Percentiles rank a stretch among this genome's conserved stretches.
Conservation (phyloP, 1,140 invertebrate species). For the Eueides isabella region DNA sequence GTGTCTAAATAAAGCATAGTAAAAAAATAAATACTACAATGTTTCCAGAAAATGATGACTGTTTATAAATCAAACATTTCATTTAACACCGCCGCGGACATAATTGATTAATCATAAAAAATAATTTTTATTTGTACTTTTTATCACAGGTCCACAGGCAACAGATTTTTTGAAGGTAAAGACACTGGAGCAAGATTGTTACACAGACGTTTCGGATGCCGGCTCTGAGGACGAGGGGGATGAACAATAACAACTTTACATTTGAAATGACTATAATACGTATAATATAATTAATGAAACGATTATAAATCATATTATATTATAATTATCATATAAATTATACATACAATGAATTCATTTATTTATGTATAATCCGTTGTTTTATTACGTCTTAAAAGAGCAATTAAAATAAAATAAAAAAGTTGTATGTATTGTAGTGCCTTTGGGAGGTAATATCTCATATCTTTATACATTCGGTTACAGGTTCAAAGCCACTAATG, state of each 20-base stretch:
- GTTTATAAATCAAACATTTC: too few relatives aligned
- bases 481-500: too few relatives aligned
- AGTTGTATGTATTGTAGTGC: too few relatives aligned
- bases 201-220: conserved; percentile 79
- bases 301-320: conserved; percentile 5
- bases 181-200: conserved; percentile 69
- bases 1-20: too few relatives aligned
- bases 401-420: neutral
- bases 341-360: conserved; percentile 22
- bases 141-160: conserved; percentile 60
- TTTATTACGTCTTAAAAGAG: neutral
- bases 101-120: too few relatives aligned
- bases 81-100: too few relatives aligned
- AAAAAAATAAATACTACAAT: too few relatives aligned
- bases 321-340: conserved; percentile 1
- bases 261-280: neutral
- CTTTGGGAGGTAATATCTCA: too few relatives aligned
- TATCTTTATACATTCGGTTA: too few relatives aligned
- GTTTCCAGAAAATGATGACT: too few relatives aligned
- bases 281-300: neutral
- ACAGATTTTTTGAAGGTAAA: conserved; percentile 74
- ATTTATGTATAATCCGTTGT: conserved; percentile 15
- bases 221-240: conserved; percentile 76
- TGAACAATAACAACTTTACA: conserved; percentile 26
- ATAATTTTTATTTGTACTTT: conserved; percentile 23